These are phyloP conservation scores for Oenanthe melanoleuca DNA, from an alignment of 2,113 vertebrate genomes.

Conservation along the genomic window DNA sequence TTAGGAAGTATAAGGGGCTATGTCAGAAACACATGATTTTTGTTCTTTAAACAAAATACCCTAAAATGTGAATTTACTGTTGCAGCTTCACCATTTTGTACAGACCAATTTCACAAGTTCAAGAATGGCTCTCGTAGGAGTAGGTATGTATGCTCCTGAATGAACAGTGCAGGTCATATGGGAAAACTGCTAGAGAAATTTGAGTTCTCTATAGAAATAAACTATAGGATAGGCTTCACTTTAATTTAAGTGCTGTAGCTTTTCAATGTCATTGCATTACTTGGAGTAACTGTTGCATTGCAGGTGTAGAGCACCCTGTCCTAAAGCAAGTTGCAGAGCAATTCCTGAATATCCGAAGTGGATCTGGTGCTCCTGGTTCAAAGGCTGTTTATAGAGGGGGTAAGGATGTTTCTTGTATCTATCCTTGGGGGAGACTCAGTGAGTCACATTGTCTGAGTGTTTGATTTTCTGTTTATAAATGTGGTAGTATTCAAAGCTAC, in stretches of 20 bases:
- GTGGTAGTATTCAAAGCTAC: not conserved
- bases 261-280: not conserved
- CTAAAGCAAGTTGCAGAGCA: conserved; percentile 93
- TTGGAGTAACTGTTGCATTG: not conserved
- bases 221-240: not conserved
- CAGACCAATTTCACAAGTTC: conserved; percentile 88
- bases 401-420: conserved; percentile 55
- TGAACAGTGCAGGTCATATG: not conserved
- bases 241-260: not conserved
- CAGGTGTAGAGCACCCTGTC: conserved; percentile 88
- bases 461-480: not conserved
- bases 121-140: conserved; percentile 91
- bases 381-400: conserved; percentile 88
- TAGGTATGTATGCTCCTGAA: conserved; percentile 78
- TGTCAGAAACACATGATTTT: not conserved
- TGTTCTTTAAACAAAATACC: not conserved
- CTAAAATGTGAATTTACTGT: conserved; percentile 33
- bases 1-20: not conserved
- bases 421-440: not conserved
- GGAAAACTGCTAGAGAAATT: not conserved
- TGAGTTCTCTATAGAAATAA: not conserved
- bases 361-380: conserved; percentile 79
- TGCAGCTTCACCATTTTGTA: conserved; percentile 87
- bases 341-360: conserved; percentile 93
- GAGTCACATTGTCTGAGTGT: not conserved